These are phyloP conservation scores for Pampusana beccarii DNA, from an alignment of 2,113 vertebrate species.

Conservation along the genomic window DNA sequence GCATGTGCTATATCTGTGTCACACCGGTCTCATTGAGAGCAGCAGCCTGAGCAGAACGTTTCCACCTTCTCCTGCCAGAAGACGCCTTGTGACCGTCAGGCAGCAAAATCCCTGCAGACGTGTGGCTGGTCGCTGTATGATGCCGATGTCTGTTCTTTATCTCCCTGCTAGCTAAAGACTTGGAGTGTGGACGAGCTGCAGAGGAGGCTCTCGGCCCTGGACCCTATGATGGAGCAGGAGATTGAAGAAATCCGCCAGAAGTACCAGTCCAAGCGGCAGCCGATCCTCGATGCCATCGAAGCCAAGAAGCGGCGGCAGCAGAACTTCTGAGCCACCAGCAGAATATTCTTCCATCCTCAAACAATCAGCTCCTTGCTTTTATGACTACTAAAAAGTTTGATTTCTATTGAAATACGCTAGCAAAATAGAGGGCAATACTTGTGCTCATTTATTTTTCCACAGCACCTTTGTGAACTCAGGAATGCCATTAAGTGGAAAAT, in stretches of 20 bases:
- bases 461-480: slow-evolving; percentile 79
- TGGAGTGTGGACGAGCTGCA: slow-evolving; percentile 92
- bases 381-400: slow-evolving; percentile 33
- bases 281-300: slow-evolving; percentile 93
- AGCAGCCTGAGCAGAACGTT: not conserved
- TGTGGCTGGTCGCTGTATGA: not conserved
- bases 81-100: rapidly evolving
- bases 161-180: slow-evolving; percentile 78
- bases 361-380: slow-evolving; percentile 44
- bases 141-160: not conserved
- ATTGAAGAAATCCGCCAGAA: slow-evolving; percentile 94
- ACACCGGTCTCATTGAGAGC: rapidly evolving
- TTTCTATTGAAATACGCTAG: slow-evolving; percentile 39
- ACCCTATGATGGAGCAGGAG: slow-evolving; percentile 97
- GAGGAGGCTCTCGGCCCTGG: slow-evolving; percentile 83
- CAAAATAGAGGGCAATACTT: slow-evolving; percentile 54
- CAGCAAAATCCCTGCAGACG: not conserved
- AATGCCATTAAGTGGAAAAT: slow-evolving; percentile 33
- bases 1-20: not conserved
- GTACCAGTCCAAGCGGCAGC: slow-evolving; percentile 92
- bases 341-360: not conserved
- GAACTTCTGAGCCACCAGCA: slow-evolving; percentile 80
- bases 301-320: slow-evolving; percentile 92
- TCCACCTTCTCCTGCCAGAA: not conserved
- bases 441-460: slow-evolving; percentile 56